A percentile compares a stretch with the other conserved stretches of the same genome.
phyloP scores from a whole-genome alignment of 53 echinoderm and acorn worm species.

The Actinopyga echinites region DNA sequence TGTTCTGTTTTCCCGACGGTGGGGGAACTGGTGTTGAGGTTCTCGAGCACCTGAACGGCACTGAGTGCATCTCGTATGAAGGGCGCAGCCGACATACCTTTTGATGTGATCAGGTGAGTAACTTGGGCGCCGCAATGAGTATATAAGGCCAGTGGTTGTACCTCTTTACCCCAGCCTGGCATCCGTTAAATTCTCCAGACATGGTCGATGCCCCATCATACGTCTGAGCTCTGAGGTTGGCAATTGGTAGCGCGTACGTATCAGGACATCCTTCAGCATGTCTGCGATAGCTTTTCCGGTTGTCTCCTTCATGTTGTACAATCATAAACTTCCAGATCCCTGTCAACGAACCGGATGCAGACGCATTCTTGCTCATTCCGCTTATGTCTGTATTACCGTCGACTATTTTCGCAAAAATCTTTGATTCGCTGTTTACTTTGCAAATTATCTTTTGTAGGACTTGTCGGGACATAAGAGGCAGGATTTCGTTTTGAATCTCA shows the following conservation, averaged over 20 bases:
- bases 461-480: constrained; percentile 20
- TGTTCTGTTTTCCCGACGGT: constrained; percentile 48
- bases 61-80: constrained; percentile 37
- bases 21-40: constrained; percentile 38
- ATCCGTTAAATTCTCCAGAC: constrained; percentile 49
- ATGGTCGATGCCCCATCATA: constrained; percentile 55
- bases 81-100: constrained; percentile 38
- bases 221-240: constrained; percentile 40
- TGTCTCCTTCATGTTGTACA: constrained; percentile 32
- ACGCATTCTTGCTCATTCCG: constrained; percentile 50
- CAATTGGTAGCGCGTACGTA: constrained; percentile 21
- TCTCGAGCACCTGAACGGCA: constrained; percentile 41
- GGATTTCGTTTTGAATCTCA: constrained; percentile 40
- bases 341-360: constrained; percentile 53
- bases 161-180: constrained; percentile 47
- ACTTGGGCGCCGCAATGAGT: constrained; percentile 51
- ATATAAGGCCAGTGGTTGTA: constrained; percentile 48
- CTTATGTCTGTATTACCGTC: constrained; percentile 52
- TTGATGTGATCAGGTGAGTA: constrained; percentile 39
- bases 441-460: constrained; percentile 30
- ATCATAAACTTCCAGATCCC: constrained; percentile 15
- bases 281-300: constrained; percentile 5
- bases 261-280: constrained; percentile 39
- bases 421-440: constrained; percentile 24
- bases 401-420: constrained; percentile 23